Evolutionary conservation across 92 coral and sea anemone species (phyloP), one percentile per base, ranked within the genome.

Genomic region (Pocillopora grandis): DNA sequence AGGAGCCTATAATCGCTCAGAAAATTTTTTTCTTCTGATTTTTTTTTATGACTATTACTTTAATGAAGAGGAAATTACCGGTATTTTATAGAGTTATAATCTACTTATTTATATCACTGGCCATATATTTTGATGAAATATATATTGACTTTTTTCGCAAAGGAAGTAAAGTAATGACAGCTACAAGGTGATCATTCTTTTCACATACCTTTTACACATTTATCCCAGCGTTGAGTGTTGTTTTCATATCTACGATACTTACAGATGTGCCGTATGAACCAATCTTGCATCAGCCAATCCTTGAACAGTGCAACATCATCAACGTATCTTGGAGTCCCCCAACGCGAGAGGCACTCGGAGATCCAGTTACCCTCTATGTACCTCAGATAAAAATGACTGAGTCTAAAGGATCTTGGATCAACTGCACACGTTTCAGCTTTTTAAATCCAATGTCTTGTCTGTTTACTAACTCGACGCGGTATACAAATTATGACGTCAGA

Each of bases 201-300:
- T 13, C 6, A 72, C 19, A 49, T 5, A 72, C 57, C 5, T 13
- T 19, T 9, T 27, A 19, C 36, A 62, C 3, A 37, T 35, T 31
- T 31, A 10, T 6, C 1, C n/a, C 60, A 2, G 12, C 5, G 3
- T 76, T 76, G 19, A 42, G 8, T 3, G 8, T 42, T 42, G 8
- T 42, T 42, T 42, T 42, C 52, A 42, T 42, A 42, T 42, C 8
- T 42, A 42, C 52, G 52, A 7, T 7, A 21, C 18, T 66, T 18
- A 16, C 33, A 77, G 80, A 77, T 77, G 69, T 66, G 21, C 79
- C 79, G 31, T 76, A 58, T 31, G 55, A 27, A 58, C 80, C 79
- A 6, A 12, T 14, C 49, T 3, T 55, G 21, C 27, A 20, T 23
- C 69, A 49, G 21, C 31, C 20, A 37, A 20, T 12, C 5, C 9